A percentile compares a stretch with the other conserved stretches of the same genome.
Evolutionary conservation across 1,140 invertebrate species (phyloP).

Genomic region (Holcopasites calliopsidis): DNA sequence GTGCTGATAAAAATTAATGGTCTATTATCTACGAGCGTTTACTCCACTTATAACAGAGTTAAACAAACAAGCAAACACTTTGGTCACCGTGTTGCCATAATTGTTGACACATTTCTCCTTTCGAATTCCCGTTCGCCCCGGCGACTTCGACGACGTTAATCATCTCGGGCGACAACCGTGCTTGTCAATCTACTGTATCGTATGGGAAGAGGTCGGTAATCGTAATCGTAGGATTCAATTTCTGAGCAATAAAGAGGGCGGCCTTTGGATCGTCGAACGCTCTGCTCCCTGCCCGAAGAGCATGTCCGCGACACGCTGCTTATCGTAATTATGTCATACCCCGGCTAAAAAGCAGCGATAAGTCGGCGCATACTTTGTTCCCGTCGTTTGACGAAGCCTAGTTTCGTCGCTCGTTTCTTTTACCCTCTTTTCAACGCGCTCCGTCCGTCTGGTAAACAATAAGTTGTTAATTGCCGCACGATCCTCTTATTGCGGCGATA

Average conservation of each 20-base stretch:
- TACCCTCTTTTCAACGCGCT: not conserved
- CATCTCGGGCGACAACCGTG: not conserved
- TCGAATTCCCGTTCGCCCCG: not conserved
- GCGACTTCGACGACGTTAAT: slow-evolving; percentile 21
- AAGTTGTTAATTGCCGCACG: slow-evolving; percentile 13
- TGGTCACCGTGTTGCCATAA: slow-evolving; percentile 37
- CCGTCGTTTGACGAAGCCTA: not conserved
- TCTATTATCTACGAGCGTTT: slow-evolving; percentile 47
- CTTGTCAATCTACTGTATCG: not conserved
- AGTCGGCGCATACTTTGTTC: not conserved
- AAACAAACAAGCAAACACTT: slow-evolving; percentile 42
- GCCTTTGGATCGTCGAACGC: slow-evolving; percentile 12
- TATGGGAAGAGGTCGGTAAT: too few relatives aligned
- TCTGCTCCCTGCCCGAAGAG: slow-evolving; percentile 15
- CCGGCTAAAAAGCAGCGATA: slow-evolving; percentile 17
- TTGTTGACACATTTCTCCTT: slow-evolving; percentile 31
- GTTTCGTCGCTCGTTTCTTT: not conserved
- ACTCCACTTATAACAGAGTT: slow-evolving; percentile 42
- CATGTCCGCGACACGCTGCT: slow-evolving; percentile 1
- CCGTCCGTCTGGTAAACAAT: not conserved
- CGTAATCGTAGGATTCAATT: slow-evolving; percentile 27
- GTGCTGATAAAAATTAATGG: slow-evolving; percentile 55
- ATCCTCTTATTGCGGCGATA: not conserved
- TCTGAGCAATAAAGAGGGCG: not conserved
- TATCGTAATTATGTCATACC: slow-evolving; percentile 41